Evolutionary conservation across 35 echinoderm and acorn worm species (phyloP), one percentile per base, ranked within the genome.

Genomic region (Diadema setosum): DNA sequence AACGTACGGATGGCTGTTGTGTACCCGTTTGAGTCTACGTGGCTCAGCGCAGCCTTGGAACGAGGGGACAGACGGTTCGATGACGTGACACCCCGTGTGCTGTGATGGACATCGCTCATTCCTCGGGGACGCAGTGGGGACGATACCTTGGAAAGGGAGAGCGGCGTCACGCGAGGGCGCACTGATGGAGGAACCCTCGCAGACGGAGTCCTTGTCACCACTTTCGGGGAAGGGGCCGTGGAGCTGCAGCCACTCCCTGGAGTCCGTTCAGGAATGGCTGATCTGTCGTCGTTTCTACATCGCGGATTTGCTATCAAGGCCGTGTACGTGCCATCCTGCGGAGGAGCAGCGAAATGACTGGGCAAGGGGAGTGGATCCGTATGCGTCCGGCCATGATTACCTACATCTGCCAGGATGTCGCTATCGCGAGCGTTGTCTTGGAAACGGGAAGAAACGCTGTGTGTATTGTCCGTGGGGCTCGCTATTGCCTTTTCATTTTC

Each of bases 181-280:
- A 78, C 73, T 3, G 40, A 42, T 3, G 73, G 73, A 18, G 37
- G 6, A 6, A 78, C 73, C 17, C 40, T 36, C 39, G 37, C 0
- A 25, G 73, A 78, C 40, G 73, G 73, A 41, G 29, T 78, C 9
- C 73, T 78, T 44, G 73, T 9, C 11, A 78, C 24, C 7, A 36
- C 73, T 25, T 41, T 78, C 1, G 33, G 36, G 12, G 73, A 6
- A 5, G 73, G 73, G 39, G 73, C 73, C 11, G 73, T 78, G 44
- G 73, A 78, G n/a, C n/a, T n/a, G n/a, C 73, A 78, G 18, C 73
- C 73, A 44, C 73, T 78, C 24, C 73, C 73, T 25, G 73, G 73
- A 42, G 73, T 78, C 30, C 73, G 29, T 39, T 42, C 40, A 20
- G 73, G 73, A 9, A 52, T 11, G 2, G 37, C 24, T 44, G 73